Percentiles rank a stretch among this genome's conserved stretches.
These are phyloP conservation scores for Turritopsis dohrnii DNA, from an alignment of 30 jellyfish, hydroid and myxozoan species.

Conservation along the genomic window DNA sequence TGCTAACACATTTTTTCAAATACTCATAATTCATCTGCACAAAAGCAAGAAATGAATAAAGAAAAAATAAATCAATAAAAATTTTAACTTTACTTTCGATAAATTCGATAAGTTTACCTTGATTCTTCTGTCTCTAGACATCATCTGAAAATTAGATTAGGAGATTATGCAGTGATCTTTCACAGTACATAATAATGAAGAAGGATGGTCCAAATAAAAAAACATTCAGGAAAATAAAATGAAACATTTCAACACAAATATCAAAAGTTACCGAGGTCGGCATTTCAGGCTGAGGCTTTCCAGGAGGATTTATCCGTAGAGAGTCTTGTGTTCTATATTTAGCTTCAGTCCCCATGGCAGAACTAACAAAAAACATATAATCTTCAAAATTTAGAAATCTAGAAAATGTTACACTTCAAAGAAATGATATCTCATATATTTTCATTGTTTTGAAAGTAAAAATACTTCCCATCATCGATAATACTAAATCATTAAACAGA, in stretches of 20 bases:
- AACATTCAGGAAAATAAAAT: no score
- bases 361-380: slow-evolving; percentile 31
- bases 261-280: slow-evolving; percentile 57
- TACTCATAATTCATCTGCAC: slow-evolving; percentile 74
- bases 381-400: neutral
- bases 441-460: neutral
- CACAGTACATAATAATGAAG: no score
- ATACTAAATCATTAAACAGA: no score
- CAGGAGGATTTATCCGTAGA: slow-evolving; percentile 42
- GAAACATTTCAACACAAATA: neutral
- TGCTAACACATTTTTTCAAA: slow-evolving; percentile 81
- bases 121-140: slow-evolving; percentile 77
- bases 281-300: slow-evolving; percentile 69
- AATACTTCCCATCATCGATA: neutral
- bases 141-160: slow-evolving; percentile 54
- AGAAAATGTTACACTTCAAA: neutral
- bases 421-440: neutral
- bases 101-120: slow-evolving; percentile 52
- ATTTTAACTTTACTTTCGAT: no score
- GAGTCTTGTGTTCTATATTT: slow-evolving; percentile 60
- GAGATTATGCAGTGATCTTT: no score
- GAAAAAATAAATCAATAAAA: neutral
- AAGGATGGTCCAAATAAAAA: no score
- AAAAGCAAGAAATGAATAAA: neutral
- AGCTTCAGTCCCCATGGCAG: slow-evolving; percentile 68